Conservation (phyloP, 2,797 vertebrate genomes). For the Numenius phaeopus region DNA sequence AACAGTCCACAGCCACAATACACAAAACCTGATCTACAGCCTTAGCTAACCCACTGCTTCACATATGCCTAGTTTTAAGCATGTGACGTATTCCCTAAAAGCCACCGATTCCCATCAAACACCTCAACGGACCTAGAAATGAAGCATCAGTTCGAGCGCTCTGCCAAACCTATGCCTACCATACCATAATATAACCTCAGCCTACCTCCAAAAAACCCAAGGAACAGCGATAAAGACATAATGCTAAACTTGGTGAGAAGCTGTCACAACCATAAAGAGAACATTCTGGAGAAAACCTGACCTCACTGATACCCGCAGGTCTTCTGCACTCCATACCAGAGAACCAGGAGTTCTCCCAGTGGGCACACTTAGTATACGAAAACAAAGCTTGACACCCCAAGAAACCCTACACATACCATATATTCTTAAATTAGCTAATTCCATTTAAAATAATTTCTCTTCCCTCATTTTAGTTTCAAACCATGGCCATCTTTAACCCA, state of each 20-base stretch:
- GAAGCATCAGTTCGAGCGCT: background rate
- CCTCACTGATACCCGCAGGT: background rate
- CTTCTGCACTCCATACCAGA: background rate
- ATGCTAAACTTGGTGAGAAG: background rate
- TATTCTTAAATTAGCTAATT: background rate
- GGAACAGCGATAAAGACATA: background rate
- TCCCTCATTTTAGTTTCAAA: background rate
- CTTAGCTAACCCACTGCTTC: slow-evolving; percentile 17
- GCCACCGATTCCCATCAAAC: background rate
- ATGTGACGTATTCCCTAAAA: background rate
- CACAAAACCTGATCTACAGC: slow-evolving; percentile 55
- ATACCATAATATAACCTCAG: background rate
- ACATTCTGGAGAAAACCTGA: background rate
- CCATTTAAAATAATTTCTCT: background rate
- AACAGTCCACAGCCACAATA: slow-evolving; percentile 53
- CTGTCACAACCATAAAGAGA: background rate
- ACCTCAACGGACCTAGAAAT: background rate
- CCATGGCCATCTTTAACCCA: background rate
- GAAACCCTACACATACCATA: background rate
- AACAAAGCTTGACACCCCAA: background rate
- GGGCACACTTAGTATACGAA: background rate
- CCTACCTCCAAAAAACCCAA: background rate
- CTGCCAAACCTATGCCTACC: background rate
- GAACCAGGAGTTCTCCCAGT: background rate
- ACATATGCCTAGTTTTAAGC: background rate